Base-by-base conservation (phyloP, 2,113 vertebrate genomes). In the Ceratotherium simum region DNA sequence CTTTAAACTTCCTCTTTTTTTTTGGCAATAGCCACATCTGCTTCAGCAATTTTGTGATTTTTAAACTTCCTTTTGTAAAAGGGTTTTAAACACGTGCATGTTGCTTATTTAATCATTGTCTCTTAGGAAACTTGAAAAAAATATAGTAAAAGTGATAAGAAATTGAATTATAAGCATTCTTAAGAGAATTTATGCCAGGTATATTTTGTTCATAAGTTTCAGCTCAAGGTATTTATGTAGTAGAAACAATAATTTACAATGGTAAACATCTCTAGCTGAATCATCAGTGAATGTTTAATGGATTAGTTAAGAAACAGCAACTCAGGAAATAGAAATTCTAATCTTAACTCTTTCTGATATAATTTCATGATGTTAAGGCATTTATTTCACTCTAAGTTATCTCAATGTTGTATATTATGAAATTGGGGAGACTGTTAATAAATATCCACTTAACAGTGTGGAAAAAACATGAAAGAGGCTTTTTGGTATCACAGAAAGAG, bases 31-130 rank as follows among this genome's bases (percentile, higher is more conserved):
- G 33, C 27, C 80, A 76, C 84, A 95, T 97, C 93, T 97, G 87
- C 70, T 94, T 97, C 69, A 88, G 91, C 69, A 96, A 70, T 94
- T 98, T 67, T 76, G 70, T 84, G 76, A 97, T 65, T 96, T 96
- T 97, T 94, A 95, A 97, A 95, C 51, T 91, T 97, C 75, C 83
- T 97, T 93, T 36, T 97, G 51, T 31, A 90, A 88, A 89, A 92
- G 7, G 18, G 16, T 78, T 97, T 97, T 92, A 31, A 76, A 96
- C 86, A n/a, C 10, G 56, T 54, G 56, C 29, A 36, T 56, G 46
- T 65, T 51, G 36, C 36, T 84, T 91, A 48, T 72, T 39, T 31
- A 73, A 78, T 23, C 48, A 93, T 69, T 54, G 58, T 79, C 46
- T 69, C 13, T 96, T 88, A 69, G 25, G 27, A 80, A 87, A 80